These are phyloP conservation scores for Struthidea cinerea DNA, from an alignment of 2,113 vertebrate genomes.

Conservation along the genomic window DNA sequence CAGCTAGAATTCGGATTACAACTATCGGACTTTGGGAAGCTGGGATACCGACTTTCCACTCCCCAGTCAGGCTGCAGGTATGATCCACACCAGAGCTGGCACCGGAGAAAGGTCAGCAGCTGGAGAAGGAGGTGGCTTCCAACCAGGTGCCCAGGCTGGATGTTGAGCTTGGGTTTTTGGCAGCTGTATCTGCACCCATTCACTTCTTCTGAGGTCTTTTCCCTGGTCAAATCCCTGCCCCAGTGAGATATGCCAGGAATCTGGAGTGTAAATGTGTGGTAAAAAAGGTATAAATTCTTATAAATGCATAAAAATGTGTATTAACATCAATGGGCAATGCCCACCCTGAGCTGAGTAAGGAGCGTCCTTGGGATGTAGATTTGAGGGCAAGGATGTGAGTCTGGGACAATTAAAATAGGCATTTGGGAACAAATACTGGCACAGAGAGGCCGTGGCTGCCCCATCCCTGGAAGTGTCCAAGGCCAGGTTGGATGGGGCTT, in stretches of 20 bases:
- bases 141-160: background rate
- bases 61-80: background rate
- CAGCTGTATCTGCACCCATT: background rate
- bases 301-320: background rate
- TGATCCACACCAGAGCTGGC: background rate
- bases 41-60: background rate
- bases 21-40: rapidly evolving
- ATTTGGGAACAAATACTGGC: background rate
- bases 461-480: background rate
- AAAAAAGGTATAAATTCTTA: background rate
- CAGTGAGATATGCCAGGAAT: background rate
- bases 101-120: background rate
- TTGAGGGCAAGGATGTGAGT: background rate
- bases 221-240: background rate
- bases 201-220: background rate
- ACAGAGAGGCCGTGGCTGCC: no score
- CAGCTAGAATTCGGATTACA: background rate
- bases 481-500: rapidly evolving
- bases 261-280: background rate
- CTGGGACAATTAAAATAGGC: background rate
- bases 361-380: background rate
- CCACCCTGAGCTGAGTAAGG: rapidly evolving
- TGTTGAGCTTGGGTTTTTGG: rapidly evolving
- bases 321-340: rapidly evolving
- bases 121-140: background rate